Conservation (phyloP, 2,113 vertebrate species). For the Orcinus orca region DNA sequence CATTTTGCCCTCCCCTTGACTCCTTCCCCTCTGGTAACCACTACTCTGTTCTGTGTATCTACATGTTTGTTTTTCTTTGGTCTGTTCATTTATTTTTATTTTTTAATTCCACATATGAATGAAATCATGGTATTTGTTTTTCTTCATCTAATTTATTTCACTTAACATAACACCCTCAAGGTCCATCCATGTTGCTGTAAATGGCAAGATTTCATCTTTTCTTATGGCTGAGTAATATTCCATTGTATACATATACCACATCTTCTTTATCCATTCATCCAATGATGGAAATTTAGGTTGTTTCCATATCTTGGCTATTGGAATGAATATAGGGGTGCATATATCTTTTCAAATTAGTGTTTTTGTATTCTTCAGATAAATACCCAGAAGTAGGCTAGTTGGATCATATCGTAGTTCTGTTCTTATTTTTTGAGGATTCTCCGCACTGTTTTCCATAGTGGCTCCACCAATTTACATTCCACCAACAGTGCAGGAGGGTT, state of each 20-base stretch:
- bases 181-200: neutral
- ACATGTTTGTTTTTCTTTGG: neutral
- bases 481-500: neutral
- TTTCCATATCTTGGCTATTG: neutral
- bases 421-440: neutral
- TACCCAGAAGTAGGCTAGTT: neutral
- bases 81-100: neutral
- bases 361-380: neutral
- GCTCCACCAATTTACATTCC: neutral
- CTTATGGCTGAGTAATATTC: neutral
- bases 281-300: neutral
- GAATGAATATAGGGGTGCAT: neutral
- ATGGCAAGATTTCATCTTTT: neutral
- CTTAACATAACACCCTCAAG: neutral
- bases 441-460: neutral
- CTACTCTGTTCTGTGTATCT: neutral
- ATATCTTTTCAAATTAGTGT: neutral
- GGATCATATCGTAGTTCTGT: neutral
- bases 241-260: neutral
- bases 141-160: neutral
- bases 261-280: neutral
- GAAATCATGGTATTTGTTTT: neutral
- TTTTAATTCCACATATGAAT: neutral
- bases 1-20: neutral
- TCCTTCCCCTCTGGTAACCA: neutral